phyloP scores from a whole-genome alignment of 2,113 vertebrate species.

The Phocoena phocoena region DNA sequence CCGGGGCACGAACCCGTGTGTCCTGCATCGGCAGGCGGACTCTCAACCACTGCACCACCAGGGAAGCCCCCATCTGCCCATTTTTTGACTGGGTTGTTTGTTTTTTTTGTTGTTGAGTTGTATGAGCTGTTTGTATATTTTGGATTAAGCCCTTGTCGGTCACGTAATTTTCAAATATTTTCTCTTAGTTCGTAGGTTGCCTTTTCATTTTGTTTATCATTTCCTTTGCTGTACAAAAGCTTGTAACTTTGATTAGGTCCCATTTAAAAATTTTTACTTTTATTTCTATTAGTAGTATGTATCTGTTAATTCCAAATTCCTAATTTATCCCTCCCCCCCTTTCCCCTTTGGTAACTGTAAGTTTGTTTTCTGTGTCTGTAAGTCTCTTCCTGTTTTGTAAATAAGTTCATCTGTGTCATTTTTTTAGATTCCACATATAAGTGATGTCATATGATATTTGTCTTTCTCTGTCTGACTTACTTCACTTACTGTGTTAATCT shows the following conservation, averaged over 20 bases:
- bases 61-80: not conserved
- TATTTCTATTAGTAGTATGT: not conserved
- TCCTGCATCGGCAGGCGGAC: no score
- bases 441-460: not conserved
- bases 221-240: not conserved
- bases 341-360: not conserved
- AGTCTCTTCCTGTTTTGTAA: not conserved
- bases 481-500: not conserved
- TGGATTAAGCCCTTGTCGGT: not conserved
- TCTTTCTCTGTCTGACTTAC: not conserved
- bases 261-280: not conserved
- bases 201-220: not conserved
- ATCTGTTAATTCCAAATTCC: not conserved
- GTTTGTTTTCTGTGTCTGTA: not conserved
- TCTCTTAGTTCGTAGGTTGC: not conserved
- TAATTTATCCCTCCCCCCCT: not conserved
- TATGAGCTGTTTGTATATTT: not conserved
- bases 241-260: not conserved
- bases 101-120: not conserved
- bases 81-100: not conserved
- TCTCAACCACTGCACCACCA: no score
- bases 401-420: not conserved
- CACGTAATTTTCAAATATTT: not conserved
- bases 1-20: no score
- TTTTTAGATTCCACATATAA: not conserved